Conservation (phyloP, 2,797 vertebrate genomes). For the Channa striata region DNA sequence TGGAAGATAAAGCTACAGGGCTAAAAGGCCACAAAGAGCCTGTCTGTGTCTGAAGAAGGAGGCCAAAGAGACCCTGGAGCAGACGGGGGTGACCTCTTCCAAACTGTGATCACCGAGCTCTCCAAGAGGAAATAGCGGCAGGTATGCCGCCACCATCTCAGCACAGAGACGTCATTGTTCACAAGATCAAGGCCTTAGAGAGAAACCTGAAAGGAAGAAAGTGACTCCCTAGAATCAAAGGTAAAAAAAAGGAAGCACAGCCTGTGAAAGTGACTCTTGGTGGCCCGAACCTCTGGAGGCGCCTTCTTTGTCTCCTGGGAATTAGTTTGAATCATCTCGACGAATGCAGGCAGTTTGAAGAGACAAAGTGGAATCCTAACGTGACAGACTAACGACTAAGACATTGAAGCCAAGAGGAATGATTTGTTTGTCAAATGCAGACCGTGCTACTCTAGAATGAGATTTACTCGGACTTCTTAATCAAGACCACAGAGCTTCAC, state of each 20-base stretch:
- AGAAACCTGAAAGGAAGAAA: constrained; percentile 17
- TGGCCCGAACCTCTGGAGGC: background rate
- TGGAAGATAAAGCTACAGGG: constrained; percentile 11
- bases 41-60: constrained; percentile 3
- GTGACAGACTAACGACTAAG: constrained; percentile 34
- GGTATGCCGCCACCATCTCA: constrained; percentile 20
- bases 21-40: background rate
- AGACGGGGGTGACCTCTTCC: constrained; percentile 34
- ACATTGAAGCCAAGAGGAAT: constrained; percentile 20
- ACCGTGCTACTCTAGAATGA: background rate
- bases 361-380: background rate
- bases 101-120: constrained; percentile 37
- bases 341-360: constrained; percentile 16
- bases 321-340: background rate
- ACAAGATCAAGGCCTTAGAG: constrained; percentile 4
- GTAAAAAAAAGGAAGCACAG: background rate
- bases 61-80: constrained; percentile 8
- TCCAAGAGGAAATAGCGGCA: constrained; percentile 42
- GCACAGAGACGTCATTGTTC: constrained; percentile 60
- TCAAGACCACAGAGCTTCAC: too few relatives aligned
- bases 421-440: constrained; percentile 19
- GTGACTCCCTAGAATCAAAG: constrained; percentile 2
- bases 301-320: background rate
- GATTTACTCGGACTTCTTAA: too few relatives aligned
- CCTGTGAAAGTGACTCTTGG: background rate